Base-by-base conservation (phyloP, 2,113 vertebrate species). In the Charadrius vociferus region DNA sequence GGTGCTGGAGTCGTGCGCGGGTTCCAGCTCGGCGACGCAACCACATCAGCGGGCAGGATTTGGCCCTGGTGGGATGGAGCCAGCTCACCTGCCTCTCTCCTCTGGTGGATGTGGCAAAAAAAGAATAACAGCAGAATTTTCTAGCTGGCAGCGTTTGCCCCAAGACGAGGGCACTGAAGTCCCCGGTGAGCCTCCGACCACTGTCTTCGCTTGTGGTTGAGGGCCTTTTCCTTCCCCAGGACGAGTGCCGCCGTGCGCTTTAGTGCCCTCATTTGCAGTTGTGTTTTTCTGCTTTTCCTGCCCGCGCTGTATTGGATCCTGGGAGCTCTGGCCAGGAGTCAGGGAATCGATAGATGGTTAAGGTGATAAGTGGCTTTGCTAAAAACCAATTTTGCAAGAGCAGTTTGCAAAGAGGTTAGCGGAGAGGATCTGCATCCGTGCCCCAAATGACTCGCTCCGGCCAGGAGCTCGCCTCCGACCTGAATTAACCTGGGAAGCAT, bases 281-380 rank as follows among this genome's bases (percentile, higher is more conserved):
- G 1, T 41, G 81, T 55, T 90, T 78, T 82, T 59, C 62, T 10
- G 43, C 79, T 88, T 84, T 55, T 74, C 39, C 93, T 71, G 71
- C 84, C 87, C 0, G 0, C 0, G 37, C 37, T 73, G 9, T 71
- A 6, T 5, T 32, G 83, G 90, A 49, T 66, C 82, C 93, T 85
- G 81, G 62, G 39, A 96, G 90, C 92, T 52, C 72, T 65, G 95
- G 65, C 84, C 74, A 2, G 88, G 88, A 83, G 43, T 95, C 67
- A 59, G 80, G 66, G 78, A 37, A 88, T 95, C 91, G 12, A 97
- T 93, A 90, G 94, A 83, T 92, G 96, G 91, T 90, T 90, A 84
- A 90, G 95, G 94, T 95, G 92, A 96, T 95, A 95, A 95, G 95
- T 90, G 86, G 93, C 92, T 95, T 88, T 95, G 91, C 93, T 87